Evolutionary conservation across 2,888 invertebrate species (phyloP).

Genomic region (Drosophila kokeensis): DNA sequence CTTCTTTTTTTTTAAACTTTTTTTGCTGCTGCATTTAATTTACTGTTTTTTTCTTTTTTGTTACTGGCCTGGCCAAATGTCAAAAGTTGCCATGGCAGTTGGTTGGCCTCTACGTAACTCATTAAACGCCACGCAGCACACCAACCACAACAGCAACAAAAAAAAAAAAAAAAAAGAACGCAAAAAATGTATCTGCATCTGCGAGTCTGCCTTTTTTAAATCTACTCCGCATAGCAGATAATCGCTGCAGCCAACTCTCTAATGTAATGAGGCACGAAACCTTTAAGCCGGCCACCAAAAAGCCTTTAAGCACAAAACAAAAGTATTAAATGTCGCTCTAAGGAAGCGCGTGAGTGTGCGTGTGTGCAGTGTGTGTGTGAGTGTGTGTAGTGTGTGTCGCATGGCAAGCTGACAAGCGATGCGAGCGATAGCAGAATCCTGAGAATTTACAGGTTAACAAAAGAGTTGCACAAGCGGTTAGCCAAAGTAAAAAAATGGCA

Average conservation of each 20-base stretch:
- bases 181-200: slow-evolving; percentile 42
- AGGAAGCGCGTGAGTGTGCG: background rate
- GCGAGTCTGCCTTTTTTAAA: slow-evolving; percentile 38
- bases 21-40: slow-evolving; percentile 63
- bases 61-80: slow-evolving; percentile 60
- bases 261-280: slow-evolving; percentile 65
- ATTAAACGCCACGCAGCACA: slow-evolving; percentile 56
- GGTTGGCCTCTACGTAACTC: slow-evolving; percentile 55
- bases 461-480: background rate
- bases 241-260: slow-evolving; percentile 44
- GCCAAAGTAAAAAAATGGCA: background rate
- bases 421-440: slow-evolving; percentile 33
- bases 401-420: slow-evolving; percentile 43
- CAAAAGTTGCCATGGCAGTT: slow-evolving; percentile 68
- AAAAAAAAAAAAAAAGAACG: background rate
- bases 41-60: slow-evolving; percentile 38
- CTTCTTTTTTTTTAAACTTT: slow-evolving; percentile 11
- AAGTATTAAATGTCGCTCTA: slow-evolving; percentile 24
- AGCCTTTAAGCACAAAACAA: slow-evolving; percentile 4
- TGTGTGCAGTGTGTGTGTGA: slow-evolving; percentile 1
- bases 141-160: background rate
- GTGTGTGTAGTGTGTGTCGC: background rate
- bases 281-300: slow-evolving; percentile 29
- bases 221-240: slow-evolving; percentile 61
- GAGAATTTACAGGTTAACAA: slow-evolving; percentile 5